A percentile compares a stretch with the other conserved stretches of the same genome.
phyloP scores from a whole-genome alignment of 2,113 vertebrate genomes.

The Pyxicephalus adspersus region DNA sequence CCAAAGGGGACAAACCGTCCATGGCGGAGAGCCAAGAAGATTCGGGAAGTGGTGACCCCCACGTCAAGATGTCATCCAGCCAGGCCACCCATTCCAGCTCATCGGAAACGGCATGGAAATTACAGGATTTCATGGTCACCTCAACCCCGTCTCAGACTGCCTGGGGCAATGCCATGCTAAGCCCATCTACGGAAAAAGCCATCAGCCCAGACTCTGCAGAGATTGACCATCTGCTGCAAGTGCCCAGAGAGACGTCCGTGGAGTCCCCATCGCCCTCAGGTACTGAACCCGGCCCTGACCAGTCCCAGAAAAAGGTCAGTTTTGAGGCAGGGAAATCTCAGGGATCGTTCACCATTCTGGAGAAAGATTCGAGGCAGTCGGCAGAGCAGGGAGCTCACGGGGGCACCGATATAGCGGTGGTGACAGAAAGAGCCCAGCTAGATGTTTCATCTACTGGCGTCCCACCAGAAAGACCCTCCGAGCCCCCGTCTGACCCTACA shows the following conservation, averaged over 20 bases:
- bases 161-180: conserved; percentile 9
- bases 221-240: conserved; percentile 68
- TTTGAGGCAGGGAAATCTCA: conserved; percentile 60
- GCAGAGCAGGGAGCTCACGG: conserved; percentile 67
- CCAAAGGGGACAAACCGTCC: conserved; percentile 4
- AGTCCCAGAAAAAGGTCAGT: conserved; percentile 44
- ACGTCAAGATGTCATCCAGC: conserved; percentile 2
- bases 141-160: conserved; percentile 52
- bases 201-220: conserved; percentile 71
- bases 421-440: conserved; percentile 64
- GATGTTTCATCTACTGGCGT: conserved; percentile 58
- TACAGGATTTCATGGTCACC: conserved; percentile 35
- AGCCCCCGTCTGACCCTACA: conserved; percentile 67
- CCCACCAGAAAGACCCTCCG: conserved; percentile 60
- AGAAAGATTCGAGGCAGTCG: conserved; percentile 60
- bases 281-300: neutral
- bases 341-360: conserved; percentile 60
- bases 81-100: conserved; percentile 20
- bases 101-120: conserved; percentile 60
- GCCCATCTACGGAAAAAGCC: conserved; percentile 41
- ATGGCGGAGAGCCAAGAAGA: conserved; percentile 72
- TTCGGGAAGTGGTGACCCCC: conserved; percentile 75
- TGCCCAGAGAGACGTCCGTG: conserved; percentile 12
- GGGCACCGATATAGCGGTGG: conserved; percentile 66
- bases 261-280: conserved; percentile 42